Conservation (phyloP, 2,797 vertebrate species). For the Loris lydekkerianus region DNA sequence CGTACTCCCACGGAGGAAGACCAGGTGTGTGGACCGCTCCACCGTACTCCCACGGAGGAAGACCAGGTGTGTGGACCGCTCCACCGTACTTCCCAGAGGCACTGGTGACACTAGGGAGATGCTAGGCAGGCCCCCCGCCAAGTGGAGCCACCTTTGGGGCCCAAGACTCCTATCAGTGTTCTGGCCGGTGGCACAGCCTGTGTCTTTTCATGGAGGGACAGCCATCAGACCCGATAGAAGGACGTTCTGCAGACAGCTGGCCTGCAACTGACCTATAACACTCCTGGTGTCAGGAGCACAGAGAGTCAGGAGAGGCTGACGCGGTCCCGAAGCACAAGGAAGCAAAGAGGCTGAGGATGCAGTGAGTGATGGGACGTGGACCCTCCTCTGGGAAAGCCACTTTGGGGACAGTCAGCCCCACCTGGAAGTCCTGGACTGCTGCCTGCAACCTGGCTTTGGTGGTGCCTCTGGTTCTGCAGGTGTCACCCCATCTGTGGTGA, state of each 20-base stretch:
- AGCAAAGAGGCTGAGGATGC: fast-evolving
- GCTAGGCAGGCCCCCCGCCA: not conserved
- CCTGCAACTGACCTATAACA: not conserved
- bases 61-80: fast-evolving
- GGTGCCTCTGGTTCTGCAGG: fast-evolving
- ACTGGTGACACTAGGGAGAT: not conserved
- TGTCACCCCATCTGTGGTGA: not conserved
- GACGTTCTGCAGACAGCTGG: fast-evolving
- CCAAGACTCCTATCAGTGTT: fast-evolving
- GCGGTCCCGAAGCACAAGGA: too few species aligned
- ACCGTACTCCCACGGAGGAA: not conserved
- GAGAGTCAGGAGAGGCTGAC: not conserved
- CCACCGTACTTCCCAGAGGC: not conserved
- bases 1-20: too few species aligned
- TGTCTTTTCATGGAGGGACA: fast-evolving
- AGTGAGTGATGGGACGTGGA: fast-evolving
- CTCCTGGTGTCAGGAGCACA: fast-evolving
- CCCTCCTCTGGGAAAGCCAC: fast-evolving
- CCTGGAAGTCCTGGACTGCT: fast-evolving
- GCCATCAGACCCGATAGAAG: not conserved
- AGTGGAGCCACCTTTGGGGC: not conserved
- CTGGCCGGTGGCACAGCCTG: not conserved
- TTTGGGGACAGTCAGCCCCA: too few species aligned
- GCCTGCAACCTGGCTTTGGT: not conserved
- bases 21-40: fast-evolving